Base-by-base conservation (phyloP, 2,113 vertebrate species). In the Taxidea taxus region DNA sequence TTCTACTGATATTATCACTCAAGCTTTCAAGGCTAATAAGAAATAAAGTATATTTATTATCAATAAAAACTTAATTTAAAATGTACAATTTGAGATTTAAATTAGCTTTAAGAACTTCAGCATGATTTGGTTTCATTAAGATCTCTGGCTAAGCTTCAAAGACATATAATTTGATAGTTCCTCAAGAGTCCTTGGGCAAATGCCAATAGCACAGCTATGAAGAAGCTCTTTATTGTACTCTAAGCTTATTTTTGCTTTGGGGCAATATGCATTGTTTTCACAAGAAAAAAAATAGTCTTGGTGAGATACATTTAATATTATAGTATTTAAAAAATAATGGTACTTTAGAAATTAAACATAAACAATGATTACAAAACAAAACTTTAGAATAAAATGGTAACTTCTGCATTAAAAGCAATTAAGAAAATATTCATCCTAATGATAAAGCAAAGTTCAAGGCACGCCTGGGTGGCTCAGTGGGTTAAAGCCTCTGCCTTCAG, bases 1-100 rank as follows among this genome's bases (percentile, higher is more conserved):
- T 98, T 98, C 98, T 98, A 98, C 98, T 98, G 97, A 98, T 98
- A 97, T 95, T 97, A 98, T 93, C 94, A 94, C 96, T 98, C 97
- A 97, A 97, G 98, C 98, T 97, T 98, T 97, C 87, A 97, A 97
- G 97, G 98, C 95, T 98, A 99, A 98, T 99, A 98, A 98, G 97
- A 97, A 98, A 97, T 97, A 97, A 98, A 99, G 97, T 95, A 98
- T 97, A 98, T 98, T 99, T 98, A 98, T 98, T 99, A 98, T 97
- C 98, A 98, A 98, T 99, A 98, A 98, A 99, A 98, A 98, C 96
- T 97, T 98, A 97, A 98, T 98, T 98, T 99, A 97, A 98, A 98
- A 98, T 98, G 97, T 98, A 98, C 93, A 98, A 97, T 98, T 95
- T 94, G 97, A 98, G 97, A 97, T 86, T 98, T 98, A 98, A 98